Conservation (phyloP, 2,113 vertebrate genomes). For the Puntigrus tetrazona region DNA sequence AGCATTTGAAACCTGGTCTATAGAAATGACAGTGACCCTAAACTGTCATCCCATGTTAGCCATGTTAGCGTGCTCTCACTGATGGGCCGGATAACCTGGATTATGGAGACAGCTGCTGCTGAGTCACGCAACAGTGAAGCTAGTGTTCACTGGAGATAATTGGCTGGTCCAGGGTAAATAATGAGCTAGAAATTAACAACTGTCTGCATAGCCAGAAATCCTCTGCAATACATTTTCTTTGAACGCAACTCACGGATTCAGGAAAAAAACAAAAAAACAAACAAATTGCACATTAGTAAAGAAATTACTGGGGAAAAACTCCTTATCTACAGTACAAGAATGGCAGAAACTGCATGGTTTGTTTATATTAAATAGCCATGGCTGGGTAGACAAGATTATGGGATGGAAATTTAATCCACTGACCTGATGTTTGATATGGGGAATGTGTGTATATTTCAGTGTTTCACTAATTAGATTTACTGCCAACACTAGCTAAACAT, state of each 20-base stretch:
- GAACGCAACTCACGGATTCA: background rate
- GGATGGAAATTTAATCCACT: conserved; percentile 4
- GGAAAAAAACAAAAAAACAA: background rate
- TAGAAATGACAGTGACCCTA: conserved; percentile 41
- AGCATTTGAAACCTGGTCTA: conserved; percentile 46
- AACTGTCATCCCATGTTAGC: conserved; percentile 56
- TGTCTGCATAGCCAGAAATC: background rate
- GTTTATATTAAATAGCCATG: background rate
- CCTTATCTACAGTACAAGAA: background rate
- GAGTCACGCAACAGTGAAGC: conserved; percentile 59
- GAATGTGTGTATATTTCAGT: conserved; percentile 27
- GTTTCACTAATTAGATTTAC: conserved; percentile 37
- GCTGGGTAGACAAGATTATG: background rate
- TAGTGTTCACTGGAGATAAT: conserved; percentile 46
- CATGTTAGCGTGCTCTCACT: conserved; percentile 53
- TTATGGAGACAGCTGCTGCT: conserved; percentile 64
- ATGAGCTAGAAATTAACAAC: conserved; percentile 45
- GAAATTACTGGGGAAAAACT: background rate
- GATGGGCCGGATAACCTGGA: conserved; percentile 63
- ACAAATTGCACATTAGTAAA: background rate
- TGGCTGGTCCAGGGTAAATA: conserved; percentile 40
- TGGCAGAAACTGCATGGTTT: background rate
- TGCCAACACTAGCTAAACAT: background rate
- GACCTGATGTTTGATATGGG: background rate
- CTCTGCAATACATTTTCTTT: background rate